Evolutionary conservation across 1,140 invertebrate genomes (phyloP).

Genomic region (Macrobrachium nipponense): DNA sequence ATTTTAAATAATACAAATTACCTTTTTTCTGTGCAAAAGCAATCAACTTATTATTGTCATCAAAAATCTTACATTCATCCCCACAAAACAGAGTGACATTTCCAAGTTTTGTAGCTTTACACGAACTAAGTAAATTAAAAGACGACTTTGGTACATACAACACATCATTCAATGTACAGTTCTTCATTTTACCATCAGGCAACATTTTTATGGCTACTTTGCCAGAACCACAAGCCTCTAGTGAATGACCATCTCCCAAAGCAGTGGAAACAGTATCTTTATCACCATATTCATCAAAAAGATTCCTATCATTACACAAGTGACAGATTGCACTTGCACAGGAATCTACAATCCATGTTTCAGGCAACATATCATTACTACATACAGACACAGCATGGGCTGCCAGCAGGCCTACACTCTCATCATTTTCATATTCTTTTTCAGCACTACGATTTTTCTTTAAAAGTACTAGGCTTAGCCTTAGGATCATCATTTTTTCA

Average conservation of each 20-base stretch:
- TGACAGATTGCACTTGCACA: conserved; percentile 13
- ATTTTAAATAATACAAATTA: too few relatives aligned
- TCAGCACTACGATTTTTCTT: not conserved
- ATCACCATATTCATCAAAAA: too few relatives aligned
- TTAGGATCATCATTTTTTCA: conserved; percentile 13
- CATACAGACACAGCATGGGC: conserved; percentile 21
- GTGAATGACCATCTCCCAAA: too few relatives aligned
- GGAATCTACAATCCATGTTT: conserved; percentile 26
- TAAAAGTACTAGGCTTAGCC: not conserved
- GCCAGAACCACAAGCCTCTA: too few relatives aligned
- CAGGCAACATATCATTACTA: not conserved
- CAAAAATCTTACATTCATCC: conserved; percentile 14
- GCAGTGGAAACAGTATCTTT: too few relatives aligned
- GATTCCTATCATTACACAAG: conserved; percentile 14
- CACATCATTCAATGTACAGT: not conserved
- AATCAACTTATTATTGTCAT: conserved; percentile 16
- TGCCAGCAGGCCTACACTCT: conserved; percentile 14
- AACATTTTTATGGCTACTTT: conserved; percentile 13
- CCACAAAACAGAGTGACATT: conserved; percentile 23
- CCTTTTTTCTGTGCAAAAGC: conserved; percentile 1
- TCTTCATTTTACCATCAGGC: conserved; percentile 29
- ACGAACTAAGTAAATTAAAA: conserved; percentile 9
- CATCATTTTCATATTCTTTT: not conserved
- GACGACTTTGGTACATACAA: conserved; percentile 16
- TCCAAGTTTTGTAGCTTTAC: conserved; percentile 1